Evolutionary conservation across 2,113 vertebrate genomes (phyloP).

Genomic region (Scomber colias): DNA sequence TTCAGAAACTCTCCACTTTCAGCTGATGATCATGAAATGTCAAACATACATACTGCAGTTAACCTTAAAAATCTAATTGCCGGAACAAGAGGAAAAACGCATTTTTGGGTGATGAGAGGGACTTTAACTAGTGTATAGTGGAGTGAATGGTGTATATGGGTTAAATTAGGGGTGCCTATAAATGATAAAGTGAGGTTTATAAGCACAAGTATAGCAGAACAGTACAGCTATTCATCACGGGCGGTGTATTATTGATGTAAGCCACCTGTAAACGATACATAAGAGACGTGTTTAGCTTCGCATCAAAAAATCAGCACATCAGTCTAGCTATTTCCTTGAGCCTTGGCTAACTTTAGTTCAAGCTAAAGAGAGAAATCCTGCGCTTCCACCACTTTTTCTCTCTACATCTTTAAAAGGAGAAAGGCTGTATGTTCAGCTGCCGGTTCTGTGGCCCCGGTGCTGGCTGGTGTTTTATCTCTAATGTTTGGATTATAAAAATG

Average conservation of each 20-base stretch:
- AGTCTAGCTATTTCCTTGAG: neutral
- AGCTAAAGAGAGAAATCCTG: neutral
- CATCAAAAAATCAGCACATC: neutral
- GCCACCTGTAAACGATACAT: neutral
- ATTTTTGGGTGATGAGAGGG: too few relatives aligned
- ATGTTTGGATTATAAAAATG: constrained; percentile 49
- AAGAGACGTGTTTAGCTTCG: neutral
- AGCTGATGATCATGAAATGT: too few relatives aligned
- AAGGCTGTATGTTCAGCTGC: neutral
- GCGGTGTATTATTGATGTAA: neutral
- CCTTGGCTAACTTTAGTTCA: constrained; percentile 40
- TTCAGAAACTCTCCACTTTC: too few relatives aligned
- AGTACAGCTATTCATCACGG: neutral
- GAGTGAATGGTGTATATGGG: too few relatives aligned
- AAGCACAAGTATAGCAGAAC: neutral
- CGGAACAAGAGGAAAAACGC: too few relatives aligned
- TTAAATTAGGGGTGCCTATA: too few relatives aligned
- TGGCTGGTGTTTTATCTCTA: constrained; percentile 10
- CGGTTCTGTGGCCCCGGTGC: neutral
- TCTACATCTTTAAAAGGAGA: neutral
- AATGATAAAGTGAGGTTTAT: neutral
- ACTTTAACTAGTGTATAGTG: too few relatives aligned
- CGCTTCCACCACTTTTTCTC: neutral
- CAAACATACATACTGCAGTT: too few relatives aligned
- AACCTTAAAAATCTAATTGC: too few relatives aligned